Base-by-base conservation (phyloP, 2,113 vertebrate genomes). In the Theristicus caerulescens region DNA sequence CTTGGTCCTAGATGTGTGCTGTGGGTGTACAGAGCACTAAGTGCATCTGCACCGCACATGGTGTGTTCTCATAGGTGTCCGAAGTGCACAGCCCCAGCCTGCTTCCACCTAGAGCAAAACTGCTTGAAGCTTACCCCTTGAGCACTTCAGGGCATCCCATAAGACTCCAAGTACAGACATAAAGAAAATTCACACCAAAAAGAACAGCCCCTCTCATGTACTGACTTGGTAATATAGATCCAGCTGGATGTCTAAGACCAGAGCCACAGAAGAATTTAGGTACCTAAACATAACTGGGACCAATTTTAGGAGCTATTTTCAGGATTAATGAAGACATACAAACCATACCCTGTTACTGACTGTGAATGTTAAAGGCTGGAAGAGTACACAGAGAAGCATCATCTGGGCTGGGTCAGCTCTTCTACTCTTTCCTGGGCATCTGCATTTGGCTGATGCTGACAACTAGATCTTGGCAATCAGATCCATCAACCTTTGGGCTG, bases 131-230 rank as follows among this genome's bases (percentile, higher is more conserved):
- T 84, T 16, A 38, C 3, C 1, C 1, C 5, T 44, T 18, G 3
- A 81, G 16, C 14, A 25, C 12, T 29, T 15, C 40, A 38, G 24
- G 21, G 20, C 5, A 64, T 14, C 7, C 29, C 14, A 5, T 62
- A 24, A 54, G 25, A 13, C 11, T 77, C 21, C 19, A 13, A 58
- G 12, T 24, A 44, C 31, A 90, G 20, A 34, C 4, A 3, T 38
- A 36, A 54, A 20, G 29, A 83, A 59, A 84, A 65, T 27, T 66
- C 16, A 64, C 31, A 49, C 4, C 16, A 71, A 16, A 82, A 67
- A n/a, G 13, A 31, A 16, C 8, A 57, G 16, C 13, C 19, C 16
- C 14, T 19, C 11, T 47, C 16, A 13, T 27, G 9, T 0, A 0
- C 17, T 55, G 6, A 25, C 14, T 80, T 72, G 20, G 7, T 34